Conservation (phyloP, 1,140 invertebrate species). For the Eumeta japonica region DNA sequence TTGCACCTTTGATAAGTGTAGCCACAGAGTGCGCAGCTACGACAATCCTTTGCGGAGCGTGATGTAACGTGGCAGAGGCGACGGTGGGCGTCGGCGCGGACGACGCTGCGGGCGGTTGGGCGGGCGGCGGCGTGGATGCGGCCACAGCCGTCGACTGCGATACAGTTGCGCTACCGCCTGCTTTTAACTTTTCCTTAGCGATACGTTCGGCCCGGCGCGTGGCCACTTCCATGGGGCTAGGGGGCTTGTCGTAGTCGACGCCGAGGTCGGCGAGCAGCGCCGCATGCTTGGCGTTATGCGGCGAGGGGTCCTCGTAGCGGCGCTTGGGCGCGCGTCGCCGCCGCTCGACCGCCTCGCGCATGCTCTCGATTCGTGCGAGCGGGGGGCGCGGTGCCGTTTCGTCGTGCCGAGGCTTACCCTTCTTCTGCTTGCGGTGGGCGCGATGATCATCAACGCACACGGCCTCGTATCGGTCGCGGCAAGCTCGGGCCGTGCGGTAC, state of each 20-base stretch:
- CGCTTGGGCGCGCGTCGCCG: slow-evolving; percentile 74
- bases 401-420: slow-evolving; percentile 71
- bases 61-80: no score
- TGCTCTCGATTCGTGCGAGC: slow-evolving; percentile 72
- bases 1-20: no score
- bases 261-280: slow-evolving; percentile 78
- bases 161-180: slow-evolving; percentile 24
- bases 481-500: slow-evolving; percentile 91
- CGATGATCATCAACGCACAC: no score
- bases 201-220: slow-evolving; percentile 80
- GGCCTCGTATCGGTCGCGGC: slow-evolving; percentile 78
- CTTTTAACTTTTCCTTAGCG: slow-evolving; percentile 71
- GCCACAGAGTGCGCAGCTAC: no score
- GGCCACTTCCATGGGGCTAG: slow-evolving; percentile 83
- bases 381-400: slow-evolving; percentile 43
- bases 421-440: no score
- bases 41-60: no score
- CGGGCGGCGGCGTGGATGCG: slow-evolving; percentile 8
- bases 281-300: slow-evolving; percentile 83
- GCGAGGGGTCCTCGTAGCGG: slow-evolving; percentile 65
- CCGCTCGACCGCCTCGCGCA: slow-evolving; percentile 73
- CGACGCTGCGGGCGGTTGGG: slow-evolving; percentile 3
- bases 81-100: slow-evolving; percentile 4
- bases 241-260: slow-evolving; percentile 82
- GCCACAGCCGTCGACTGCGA: slow-evolving; percentile 18